A percentile compares a stretch with the other conserved stretches of the same genome.
Conservation (phyloP, 2,888 invertebrate genomes). For the Erebia palarica region DNA sequence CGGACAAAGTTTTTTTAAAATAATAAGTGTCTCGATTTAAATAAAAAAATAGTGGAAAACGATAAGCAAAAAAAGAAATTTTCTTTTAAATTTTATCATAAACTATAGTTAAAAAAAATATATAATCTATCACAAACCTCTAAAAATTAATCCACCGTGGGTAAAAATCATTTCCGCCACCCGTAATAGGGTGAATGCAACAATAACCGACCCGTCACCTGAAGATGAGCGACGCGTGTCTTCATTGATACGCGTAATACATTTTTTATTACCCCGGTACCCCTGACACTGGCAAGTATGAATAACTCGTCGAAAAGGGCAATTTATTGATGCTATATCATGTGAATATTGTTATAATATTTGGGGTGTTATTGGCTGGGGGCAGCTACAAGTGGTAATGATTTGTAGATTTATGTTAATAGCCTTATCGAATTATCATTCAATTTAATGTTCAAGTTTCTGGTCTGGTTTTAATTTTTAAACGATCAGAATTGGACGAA, state of each 20-base stretch:
- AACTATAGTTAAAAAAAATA: too few species aligned
- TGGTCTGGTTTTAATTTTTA: background rate
- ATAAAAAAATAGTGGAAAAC: too few species aligned
- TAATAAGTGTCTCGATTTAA: too few species aligned
- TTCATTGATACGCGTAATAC: slow-evolving; percentile 53
- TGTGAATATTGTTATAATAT: slow-evolving; percentile 74
- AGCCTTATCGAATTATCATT: slow-evolving; percentile 19
- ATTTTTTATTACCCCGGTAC: slow-evolving; percentile 58
- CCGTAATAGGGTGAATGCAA: slow-evolving; percentile 25
- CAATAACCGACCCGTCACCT: slow-evolving; percentile 36
- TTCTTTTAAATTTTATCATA: too few species aligned
- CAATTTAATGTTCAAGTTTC: slow-evolving; percentile 10
- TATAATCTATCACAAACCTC: too few species aligned
- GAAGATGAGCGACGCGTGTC: slow-evolving; percentile 58
- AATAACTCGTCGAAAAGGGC: slow-evolving; percentile 79
- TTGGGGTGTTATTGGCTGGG: slow-evolving; percentile 61
- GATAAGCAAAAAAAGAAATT: too few species aligned
- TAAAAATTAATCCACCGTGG: background rate
- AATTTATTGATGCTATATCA: slow-evolving; percentile 68
- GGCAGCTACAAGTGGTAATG: slow-evolving; percentile 55
- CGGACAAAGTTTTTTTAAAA: too few species aligned
- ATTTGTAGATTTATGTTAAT: slow-evolving; percentile 35
- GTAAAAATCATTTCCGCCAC: slow-evolving; percentile 25
- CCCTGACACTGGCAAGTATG: slow-evolving; percentile 64
- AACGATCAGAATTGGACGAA: background rate